Conservation (phyloP, 2,113 vertebrate genomes). For the Catharus fuscescens region DNA sequence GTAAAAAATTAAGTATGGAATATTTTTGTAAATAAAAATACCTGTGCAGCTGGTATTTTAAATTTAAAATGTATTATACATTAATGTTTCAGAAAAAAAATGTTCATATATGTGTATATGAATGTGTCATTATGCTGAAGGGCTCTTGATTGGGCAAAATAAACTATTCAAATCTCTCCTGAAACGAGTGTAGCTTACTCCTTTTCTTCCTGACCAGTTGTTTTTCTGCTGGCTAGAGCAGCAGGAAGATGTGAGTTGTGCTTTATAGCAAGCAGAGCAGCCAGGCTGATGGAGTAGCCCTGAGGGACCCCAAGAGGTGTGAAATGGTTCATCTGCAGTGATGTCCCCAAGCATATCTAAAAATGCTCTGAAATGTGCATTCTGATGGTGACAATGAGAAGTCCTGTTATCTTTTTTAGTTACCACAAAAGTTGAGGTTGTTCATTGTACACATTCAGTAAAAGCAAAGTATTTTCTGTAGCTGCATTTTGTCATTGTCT, state of each 20-base stretch:
- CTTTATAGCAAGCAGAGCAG: background rate
- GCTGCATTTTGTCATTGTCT: background rate
- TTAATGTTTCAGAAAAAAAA: constrained; percentile 80
- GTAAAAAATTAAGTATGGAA: constrained; percentile 77
- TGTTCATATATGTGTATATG: constrained; percentile 84
- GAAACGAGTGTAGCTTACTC: constrained; percentile 53
- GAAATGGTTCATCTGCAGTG: background rate
- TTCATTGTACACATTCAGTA: background rate
- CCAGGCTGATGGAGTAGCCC: background rate
- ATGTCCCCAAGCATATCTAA: background rate
- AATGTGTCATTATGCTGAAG: constrained; percentile 85
- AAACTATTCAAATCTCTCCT: constrained; percentile 82
- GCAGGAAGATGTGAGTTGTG: background rate
- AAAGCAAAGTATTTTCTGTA: background rate
- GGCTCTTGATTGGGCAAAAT: constrained; percentile 85
- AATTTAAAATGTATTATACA: constrained; percentile 79
- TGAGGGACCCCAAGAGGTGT: background rate
- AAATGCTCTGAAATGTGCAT: accelerated
- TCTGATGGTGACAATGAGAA: background rate
- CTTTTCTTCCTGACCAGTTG: constrained; percentile 8
- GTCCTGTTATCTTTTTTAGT: background rate
- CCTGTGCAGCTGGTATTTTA: constrained; percentile 81
- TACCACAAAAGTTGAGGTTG: background rate
- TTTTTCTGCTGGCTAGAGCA: background rate
- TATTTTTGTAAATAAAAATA: constrained; percentile 87